These are phyloP conservation scores for Euzophera pinguis DNA, from an alignment of 2,888 invertebrate genomes.

Conservation along the genomic window DNA sequence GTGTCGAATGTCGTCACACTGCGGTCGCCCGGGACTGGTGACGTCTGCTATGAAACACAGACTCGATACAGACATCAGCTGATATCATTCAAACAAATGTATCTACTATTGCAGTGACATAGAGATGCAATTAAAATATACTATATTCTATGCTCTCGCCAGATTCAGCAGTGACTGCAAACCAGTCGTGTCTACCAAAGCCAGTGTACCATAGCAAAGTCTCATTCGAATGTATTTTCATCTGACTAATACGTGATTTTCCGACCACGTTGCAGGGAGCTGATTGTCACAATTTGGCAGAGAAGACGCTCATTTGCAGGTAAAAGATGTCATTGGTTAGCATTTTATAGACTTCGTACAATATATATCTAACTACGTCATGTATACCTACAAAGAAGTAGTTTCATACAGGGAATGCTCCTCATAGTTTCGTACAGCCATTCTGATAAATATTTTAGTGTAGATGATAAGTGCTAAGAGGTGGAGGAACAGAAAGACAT, in stretches of 20 bases:
- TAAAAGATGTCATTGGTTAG: not conserved
- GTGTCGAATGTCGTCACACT: constrained; percentile 14
- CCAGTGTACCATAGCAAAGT: not conserved
- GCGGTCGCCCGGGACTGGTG: constrained; percentile 15
- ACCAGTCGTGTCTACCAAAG: not conserved
- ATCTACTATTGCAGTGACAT: not conserved
- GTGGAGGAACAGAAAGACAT: no score
- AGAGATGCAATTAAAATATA: not conserved
- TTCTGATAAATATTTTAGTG: no score
- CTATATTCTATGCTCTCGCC: not conserved
- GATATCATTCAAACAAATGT: not conserved
- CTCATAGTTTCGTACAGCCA: no score
- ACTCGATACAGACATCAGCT: not conserved
- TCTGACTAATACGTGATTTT: constrained; percentile 1
- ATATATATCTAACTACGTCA: not conserved
- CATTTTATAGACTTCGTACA: not conserved
- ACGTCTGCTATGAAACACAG: not conserved
- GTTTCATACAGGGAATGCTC: no score
- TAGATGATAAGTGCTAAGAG: no score
- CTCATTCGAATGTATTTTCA: constrained; percentile 2
- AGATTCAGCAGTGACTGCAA: no score
- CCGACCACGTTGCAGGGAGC: not conserved
- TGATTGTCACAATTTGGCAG: constrained; percentile 5
- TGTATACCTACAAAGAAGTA: no score
- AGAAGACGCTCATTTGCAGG: not conserved